Base-by-base conservation (phyloP, 2,888 invertebrate genomes). In the Hirudinaria manillensis region DNA sequence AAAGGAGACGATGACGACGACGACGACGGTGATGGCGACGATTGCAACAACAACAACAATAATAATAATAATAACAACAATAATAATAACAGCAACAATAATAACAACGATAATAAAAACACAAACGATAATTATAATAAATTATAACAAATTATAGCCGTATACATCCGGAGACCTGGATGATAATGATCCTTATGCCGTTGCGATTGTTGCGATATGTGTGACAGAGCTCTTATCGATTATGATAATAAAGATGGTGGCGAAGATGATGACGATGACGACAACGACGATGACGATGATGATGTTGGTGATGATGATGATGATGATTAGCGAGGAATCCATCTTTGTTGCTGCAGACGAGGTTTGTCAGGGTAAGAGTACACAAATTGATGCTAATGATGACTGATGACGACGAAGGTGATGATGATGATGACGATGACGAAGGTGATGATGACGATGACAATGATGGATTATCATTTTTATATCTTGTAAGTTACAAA, bases 351-450 rank as follows among this genome's bases (percentile, higher is more conserved):
- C 27, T 7, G n/a, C n/a, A 61, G 13, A 3, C 27, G 61, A 24
- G 6, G 61, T 61, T 53, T 38, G 38, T 38, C 10, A 38, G 38
- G 38, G 38, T 38, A 38, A 10, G 38, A 38, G 38, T 38, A 10
- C 38, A 38, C 38, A 38, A 38, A 38, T 38, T 67, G 27, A 32
- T 32, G 29, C 21, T 32, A 16, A 32, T 67, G 3, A 34, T 34
- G 67, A 67, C 10, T 67, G 67, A 34, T 34, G 67, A 27, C 34
- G 3, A 6, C 29, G 67, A 67, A 3, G 6, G 29, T 67, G 24
- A 67, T 67, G 67, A 67, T 67, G 27, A 67, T 67, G 24, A 67
- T 67, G 67, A 4, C 61, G 3, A 6, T 13, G 27, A 61, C 61
- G 61, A 27, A 19, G 21, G 13, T 61, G 61, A 61, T 61, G 61